Evolutionary conservation across 2,888 invertebrate genomes (phyloP), one percentile per base, ranked within the genome.

Genomic region (Chouioia cunea): DNA sequence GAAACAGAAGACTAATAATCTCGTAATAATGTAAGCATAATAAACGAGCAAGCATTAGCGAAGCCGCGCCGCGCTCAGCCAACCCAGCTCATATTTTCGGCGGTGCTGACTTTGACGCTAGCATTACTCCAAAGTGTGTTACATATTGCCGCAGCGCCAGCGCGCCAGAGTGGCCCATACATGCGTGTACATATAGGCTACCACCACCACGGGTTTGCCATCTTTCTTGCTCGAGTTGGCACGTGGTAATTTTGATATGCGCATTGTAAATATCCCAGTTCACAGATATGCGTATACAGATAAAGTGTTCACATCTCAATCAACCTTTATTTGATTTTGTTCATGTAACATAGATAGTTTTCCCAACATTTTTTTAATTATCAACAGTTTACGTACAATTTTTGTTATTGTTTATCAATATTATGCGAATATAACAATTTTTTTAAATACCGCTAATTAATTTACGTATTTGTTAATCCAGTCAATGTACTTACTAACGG

Each of bases 1-100:
- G n/a, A 23, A 23, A 74, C 77, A 76, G 78, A 80, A 82, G 81
- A 84, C 80, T 82, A 84, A 84, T 84, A 84, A 83, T 83, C 82
- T 81, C 79, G 80, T 83, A 84, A 84, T 84, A 84, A 84, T 84
- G 81, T 83, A 84, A 83, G 82, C 80, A 79, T 83, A 82, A 85
- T 82, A 83, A 83, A 85, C 82, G 83, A 79, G 73, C 74, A 73
- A 74, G 80, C 83, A 83, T 84, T 84, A 84, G 83, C 82, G 81
- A 79, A 79, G 78, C 80, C 83, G 80, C 82, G 82, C 57, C 56
- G 48, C 58, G 53, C 43, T 43, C 23, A 83, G 36, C 36, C 80
- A 81, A 81, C 80, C 80, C 79, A 79, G 80, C 83, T 83, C 83
- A 83, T 84, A 84, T 84, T 84, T 84, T 83, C 80, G 83, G 82